Base-by-base conservation (phyloP, 2,888 invertebrate genomes). In the Acleris sparsana region DNA sequence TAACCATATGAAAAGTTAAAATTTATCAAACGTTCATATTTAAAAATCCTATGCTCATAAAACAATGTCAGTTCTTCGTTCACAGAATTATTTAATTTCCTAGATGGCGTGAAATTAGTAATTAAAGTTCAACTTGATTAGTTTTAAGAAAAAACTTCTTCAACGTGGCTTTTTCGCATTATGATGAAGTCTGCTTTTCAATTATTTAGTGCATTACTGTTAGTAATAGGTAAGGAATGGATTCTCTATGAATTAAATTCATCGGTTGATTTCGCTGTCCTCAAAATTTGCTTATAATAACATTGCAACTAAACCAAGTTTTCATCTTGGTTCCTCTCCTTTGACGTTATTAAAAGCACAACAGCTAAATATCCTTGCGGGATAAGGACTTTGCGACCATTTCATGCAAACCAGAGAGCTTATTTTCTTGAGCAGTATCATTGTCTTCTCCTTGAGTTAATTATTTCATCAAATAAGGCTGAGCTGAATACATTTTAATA, bases 131-230 rank as follows among this genome's bases (percentile, higher is more conserved):
- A 63, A 57, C 57, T 60, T 65, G 52, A 55, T 22, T 65, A 67
- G 57, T 66, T 53, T 53, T 68, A 57, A 60, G 52, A 71, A 62
- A 63, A 60, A 63, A 52, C 63, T 63, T 72, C 71, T 71, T 73
- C 61, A 67, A 62, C 33, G 62, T 69, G 62, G 60, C 39, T 44
- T 55, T 68, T 71, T 70, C 69, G 66, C 62, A 76, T 70, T 46
- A 68, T 60, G 68, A 87, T 85, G 85, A 83, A 75, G 80, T 69
- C 68, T 68, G 62, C 75, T 69, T 76, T 76, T 65, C 76, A 65
- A 72, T 68, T 80, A 62, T 71, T 78, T 69, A 63, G 73, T 64
- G 69, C 62, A 55, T 60, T 79, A 72, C 73, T 82, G 33, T 75
- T 70, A 64, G 66, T 80, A 70, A 62, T 76, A 76, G 80, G 87